These are phyloP conservation scores for Proales similis DNA, from an alignment of 1,140 invertebrate species.

Conservation along the genomic window DNA sequence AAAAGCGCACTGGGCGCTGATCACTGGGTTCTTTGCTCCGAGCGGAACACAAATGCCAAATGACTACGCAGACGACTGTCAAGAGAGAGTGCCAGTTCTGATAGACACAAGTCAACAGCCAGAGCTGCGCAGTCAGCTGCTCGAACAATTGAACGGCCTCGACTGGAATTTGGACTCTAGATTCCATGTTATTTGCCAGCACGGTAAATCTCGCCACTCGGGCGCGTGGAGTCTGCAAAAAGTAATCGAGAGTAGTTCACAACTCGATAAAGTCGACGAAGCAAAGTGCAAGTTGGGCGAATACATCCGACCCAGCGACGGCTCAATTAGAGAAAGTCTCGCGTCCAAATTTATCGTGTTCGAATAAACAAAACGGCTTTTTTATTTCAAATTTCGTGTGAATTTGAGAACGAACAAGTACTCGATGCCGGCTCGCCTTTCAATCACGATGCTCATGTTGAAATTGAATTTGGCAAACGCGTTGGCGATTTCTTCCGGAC, in stretches of 20 bases:
- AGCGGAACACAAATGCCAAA: neutral
- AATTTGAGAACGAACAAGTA: constrained; percentile 60
- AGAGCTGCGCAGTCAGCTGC: neutral
- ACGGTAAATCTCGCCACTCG: constrained; percentile 23
- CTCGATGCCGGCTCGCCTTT: constrained; percentile 66
- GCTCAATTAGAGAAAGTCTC: constrained; percentile 6
- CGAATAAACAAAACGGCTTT: neutral
- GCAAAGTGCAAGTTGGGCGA: constrained; percentile 17
- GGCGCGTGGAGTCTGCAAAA: constrained; percentile 15
- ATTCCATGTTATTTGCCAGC: constrained; percentile 15
- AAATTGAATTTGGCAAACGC: constrained; percentile 60
- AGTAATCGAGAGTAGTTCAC: constrained; percentile 17
- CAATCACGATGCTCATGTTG: constrained; percentile 59
- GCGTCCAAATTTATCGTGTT: neutral
- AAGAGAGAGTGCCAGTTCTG: neutral
- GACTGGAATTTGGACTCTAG: neutral
- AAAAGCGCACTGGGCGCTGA: constrained; percentile 76
- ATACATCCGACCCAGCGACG: constrained; percentile 5
- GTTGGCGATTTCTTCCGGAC: constrained; percentile 62
- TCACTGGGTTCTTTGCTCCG: constrained; percentile 52
- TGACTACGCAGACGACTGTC: neutral
- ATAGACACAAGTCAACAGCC: neutral
- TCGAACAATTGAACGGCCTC: neutral
- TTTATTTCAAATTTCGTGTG: constrained; percentile 37
- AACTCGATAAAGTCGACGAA: constrained; percentile 8